Evolutionary conservation across 2,797 vertebrate genomes (phyloP), one percentile per base, ranked within the genome.

Genomic region (Hydrocynus forskahlii): DNA sequence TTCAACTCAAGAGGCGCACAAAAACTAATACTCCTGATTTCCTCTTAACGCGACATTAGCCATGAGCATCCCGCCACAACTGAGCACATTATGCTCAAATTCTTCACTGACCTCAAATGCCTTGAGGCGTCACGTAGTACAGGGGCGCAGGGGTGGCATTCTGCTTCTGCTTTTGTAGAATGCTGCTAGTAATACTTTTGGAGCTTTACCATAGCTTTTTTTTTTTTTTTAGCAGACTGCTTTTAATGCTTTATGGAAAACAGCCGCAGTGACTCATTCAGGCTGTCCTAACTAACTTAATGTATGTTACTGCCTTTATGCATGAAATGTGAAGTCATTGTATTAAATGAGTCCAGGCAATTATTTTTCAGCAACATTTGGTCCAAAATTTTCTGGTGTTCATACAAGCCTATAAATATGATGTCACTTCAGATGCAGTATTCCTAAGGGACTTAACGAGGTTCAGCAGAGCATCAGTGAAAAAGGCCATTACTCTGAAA

Each of bases 401-500:
- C 29, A 1, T 2, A 12, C 13, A 52, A 48, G 5, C 38, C 45
- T 70, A 10, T 48, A 50, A 45, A 21, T 45, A 12, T 43, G n/a
- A n/a, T 23, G 14, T 50, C 21, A 16, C 12, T 50, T 50, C 43
- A 21, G 68, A 13, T 70, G 13, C 45, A 54, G 48, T 7, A 7
- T 52, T 29, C 48, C 16, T 35, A 38, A 35, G 25, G 17, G 16
- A 55, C 7, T 35, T 13, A 38, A 54, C 8, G 16, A 50, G 68
- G 29, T 66, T 66, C 5, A 40, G 16, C 62, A 5, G 14, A 35
- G 62, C 29, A 63, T 7, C 29, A n/a, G 0, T 67, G 64, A 67
- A 67, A 38, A 67, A 38, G 64, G 35, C 38, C 19, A 67, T 67
- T 67, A 43, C 35, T n/a, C 38, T 67, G 13, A 40, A 63, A n/a